phyloP scores from a whole-genome alignment of 2,797 vertebrate species.

The Epinephelus coioides region DNA sequence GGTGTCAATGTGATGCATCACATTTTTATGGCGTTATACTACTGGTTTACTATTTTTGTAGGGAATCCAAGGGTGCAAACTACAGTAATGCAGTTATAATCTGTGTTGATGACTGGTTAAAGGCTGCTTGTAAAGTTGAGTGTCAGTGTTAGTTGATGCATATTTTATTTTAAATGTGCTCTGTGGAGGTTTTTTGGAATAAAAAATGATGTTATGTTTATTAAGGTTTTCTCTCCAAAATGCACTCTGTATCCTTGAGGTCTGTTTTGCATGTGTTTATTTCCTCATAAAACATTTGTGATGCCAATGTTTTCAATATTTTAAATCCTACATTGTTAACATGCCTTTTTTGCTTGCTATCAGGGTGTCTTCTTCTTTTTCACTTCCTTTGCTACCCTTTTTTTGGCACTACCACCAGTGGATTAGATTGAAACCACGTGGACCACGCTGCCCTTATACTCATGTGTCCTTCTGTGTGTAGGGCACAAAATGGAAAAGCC shows the following conservation, averaged over 20 bases:
- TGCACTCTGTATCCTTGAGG: not conserved
- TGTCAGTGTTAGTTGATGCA: not conserved
- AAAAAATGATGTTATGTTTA: not conserved
- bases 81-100: not conserved
- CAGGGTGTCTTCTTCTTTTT: not conserved
- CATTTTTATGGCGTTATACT: not conserved
- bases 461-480: not conserved
- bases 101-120: conserved; percentile 1
- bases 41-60: not conserved
- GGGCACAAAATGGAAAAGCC: not conserved
- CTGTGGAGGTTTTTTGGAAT: not conserved
- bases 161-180: not conserved
- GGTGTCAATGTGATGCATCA: conserved; percentile 7
- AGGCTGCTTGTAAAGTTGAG: not conserved
- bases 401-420: not conserved
- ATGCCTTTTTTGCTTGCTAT: not conserved
- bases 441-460: too few relatives aligned
- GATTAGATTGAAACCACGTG: too few relatives aligned
- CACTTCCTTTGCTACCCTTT: not conserved
- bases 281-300: conserved; percentile 3
- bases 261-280: not conserved
- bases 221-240: not conserved
- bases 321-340: not conserved
- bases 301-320: not conserved
- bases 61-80: not conserved